A percentile compares a stretch with the other conserved stretches of the same genome.
Evolutionary conservation across 2,113 vertebrate species (phyloP).

Genomic region (Ictidomys tridecemlineatus): DNA sequence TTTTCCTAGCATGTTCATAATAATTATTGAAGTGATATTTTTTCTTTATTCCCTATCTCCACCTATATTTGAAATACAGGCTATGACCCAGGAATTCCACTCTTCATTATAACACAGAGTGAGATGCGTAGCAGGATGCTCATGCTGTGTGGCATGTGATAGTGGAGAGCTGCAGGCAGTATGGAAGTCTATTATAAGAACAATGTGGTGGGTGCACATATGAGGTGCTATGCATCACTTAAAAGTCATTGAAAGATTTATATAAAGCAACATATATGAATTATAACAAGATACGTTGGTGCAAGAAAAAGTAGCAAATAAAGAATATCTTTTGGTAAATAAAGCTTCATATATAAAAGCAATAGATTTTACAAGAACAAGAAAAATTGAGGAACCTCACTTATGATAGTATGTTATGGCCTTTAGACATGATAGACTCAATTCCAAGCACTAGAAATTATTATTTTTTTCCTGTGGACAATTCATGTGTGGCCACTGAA

Average conservation of each 20-base stretch:
- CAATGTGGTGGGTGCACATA: too few species aligned
- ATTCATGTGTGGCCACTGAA: neutral
- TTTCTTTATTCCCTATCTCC: neutral
- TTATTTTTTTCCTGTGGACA: too few species aligned
- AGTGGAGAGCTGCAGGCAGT: neutral
- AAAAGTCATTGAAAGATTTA: neutral
- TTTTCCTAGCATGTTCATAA: neutral
- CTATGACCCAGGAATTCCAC: neutral
- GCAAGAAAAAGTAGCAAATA: neutral
- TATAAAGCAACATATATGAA: neutral
- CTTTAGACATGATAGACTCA: neutral
- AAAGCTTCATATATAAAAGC: neutral
- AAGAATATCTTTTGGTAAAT: neutral
- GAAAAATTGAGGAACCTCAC: neutral
- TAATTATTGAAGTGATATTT: neutral
- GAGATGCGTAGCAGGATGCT: neutral
- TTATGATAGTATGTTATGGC: neutral
- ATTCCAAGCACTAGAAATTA: neutral
- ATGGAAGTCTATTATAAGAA: neutral
- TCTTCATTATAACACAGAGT: neutral
- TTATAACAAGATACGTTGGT: neutral
- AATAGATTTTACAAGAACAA: neutral
- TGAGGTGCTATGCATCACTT: neutral
- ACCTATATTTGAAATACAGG: neutral
- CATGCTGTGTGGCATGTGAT: neutral